Percentiles rank a stretch among this genome's conserved stretches.
Evolutionary conservation across 2,113 vertebrate genomes (phyloP).

Genomic region (Chaetops frenatus): DNA sequence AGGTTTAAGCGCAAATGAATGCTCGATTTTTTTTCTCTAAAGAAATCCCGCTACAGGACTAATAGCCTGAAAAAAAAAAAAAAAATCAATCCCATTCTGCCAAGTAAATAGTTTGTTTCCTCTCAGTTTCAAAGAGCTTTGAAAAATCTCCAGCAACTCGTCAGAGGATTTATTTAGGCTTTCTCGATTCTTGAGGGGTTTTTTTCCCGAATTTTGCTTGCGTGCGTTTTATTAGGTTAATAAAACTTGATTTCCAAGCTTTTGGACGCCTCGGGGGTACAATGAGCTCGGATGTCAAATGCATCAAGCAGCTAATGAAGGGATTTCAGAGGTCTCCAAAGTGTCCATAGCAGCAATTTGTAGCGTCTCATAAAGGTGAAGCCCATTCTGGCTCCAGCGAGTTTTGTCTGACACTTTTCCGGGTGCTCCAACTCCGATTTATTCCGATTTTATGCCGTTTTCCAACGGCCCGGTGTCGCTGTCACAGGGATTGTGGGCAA

Average conservation of each 20-base stretch:
- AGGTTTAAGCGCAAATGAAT: background rate
- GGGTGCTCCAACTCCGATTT: background rate
- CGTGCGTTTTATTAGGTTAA: slow-evolving; percentile 62
- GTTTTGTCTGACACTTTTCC: slow-evolving; percentile 27
- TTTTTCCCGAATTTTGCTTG: background rate
- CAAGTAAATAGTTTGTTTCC: background rate
- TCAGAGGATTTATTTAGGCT: background rate
- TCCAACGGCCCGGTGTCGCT: background rate
- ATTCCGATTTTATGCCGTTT: background rate
- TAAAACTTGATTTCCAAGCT: slow-evolving; percentile 61
- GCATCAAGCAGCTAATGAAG: slow-evolving; percentile 50
- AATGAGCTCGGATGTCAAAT: slow-evolving; percentile 35
- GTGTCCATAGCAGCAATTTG: slow-evolving; percentile 1
- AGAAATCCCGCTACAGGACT: background rate
- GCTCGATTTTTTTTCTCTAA: background rate
- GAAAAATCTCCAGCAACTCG: background rate
- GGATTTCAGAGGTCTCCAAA: slow-evolving; percentile 21
- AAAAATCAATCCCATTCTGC: background rate
- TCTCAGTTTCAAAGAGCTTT: background rate
- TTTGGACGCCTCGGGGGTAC: slow-evolving; percentile 45
- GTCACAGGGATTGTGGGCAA: background rate
- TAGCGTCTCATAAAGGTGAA: slow-evolving; percentile 6
- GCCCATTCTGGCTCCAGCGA: background rate
- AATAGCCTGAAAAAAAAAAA: background rate
- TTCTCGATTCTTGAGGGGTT: background rate